Conservation (phyloP, 37 sponge, comb jelly and placozoan species). For the Chondrilla cf. caribensis region DNA sequence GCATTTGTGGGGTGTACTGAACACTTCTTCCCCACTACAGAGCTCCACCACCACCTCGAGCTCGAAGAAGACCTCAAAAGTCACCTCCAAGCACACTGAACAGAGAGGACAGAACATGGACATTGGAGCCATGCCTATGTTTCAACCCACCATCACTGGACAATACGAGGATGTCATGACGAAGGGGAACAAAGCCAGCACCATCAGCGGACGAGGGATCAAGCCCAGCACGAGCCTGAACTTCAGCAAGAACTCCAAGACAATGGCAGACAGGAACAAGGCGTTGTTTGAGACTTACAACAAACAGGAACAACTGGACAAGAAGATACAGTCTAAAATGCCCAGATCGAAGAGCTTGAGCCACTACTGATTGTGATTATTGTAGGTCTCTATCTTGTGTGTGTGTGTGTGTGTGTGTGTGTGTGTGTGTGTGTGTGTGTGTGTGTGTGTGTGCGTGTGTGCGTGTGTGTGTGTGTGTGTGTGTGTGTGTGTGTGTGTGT, state of each 20-base stretch:
- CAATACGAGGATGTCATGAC: background rate
- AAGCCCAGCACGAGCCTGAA: background rate
- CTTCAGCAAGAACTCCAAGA: slow-evolving; percentile 5
- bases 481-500: background rate
- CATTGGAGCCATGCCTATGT: background rate
- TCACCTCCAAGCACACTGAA: background rate
- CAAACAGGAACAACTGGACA: slow-evolving; percentile 4
- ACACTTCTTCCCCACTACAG: no score
- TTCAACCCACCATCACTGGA: background rate
- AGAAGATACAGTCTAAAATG: slow-evolving; percentile 9
- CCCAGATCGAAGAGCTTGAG: background rate
- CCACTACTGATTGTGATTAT: background rate
- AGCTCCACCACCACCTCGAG: no score
- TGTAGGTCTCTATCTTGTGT: background rate
- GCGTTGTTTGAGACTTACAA: slow-evolving; percentile 1
- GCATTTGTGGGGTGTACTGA: no score
- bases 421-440: slow-evolving; percentile 14
- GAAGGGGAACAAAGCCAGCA: background rate
- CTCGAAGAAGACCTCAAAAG: no score
- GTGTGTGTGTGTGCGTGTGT: slow-evolving; percentile 4
- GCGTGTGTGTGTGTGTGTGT: background rate
- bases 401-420: slow-evolving; percentile 5
- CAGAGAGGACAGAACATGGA: slow-evolving; percentile 3
- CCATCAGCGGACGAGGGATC: background rate
- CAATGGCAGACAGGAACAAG: slow-evolving; percentile 17